Percentiles rank a stretch among this genome's conserved stretches.
Evolutionary conservation across 2,113 vertebrate species (phyloP).

Genomic region (Nansenia antarctica): DNA sequence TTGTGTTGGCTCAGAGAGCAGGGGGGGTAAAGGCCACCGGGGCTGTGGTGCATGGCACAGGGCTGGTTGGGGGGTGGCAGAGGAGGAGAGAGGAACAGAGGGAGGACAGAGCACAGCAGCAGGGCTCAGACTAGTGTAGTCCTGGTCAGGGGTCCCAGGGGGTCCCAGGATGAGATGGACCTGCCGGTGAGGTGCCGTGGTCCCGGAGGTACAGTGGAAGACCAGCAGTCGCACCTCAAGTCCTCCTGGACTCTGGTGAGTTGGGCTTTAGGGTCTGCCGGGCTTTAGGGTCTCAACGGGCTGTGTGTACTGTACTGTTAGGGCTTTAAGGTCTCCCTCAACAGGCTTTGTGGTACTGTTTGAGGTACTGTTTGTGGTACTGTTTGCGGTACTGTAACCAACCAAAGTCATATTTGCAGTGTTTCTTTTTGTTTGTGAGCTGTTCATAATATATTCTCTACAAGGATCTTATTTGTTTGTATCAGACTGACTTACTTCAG

Average conservation of each 20-base stretch:
- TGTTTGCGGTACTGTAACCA: too few relatives aligned
- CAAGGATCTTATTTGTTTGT: too few relatives aligned
- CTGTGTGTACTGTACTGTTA: too few relatives aligned
- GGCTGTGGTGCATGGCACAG: conserved; percentile 28
- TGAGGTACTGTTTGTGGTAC: too few relatives aligned
- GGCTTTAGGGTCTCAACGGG: too few relatives aligned
- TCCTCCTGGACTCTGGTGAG: conserved; percentile 67
- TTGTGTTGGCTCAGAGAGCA: neutral
- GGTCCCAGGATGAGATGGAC: conserved; percentile 32
- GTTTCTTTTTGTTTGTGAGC: too few relatives aligned
- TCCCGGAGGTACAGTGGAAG: neutral
- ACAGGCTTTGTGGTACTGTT: too few relatives aligned
- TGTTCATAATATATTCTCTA: too few relatives aligned
- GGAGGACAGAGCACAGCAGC: neutral
- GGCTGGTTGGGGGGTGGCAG: conserved; percentile 14
- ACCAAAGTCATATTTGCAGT: too few relatives aligned
- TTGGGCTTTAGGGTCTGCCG: too few relatives aligned
- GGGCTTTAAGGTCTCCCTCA: too few relatives aligned
- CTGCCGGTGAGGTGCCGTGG: conserved; percentile 17
- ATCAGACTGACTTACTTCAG: too few relatives aligned
- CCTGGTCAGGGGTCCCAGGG: neutral
- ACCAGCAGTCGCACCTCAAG: conserved; percentile 29
- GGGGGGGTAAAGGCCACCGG: conserved; percentile 10
- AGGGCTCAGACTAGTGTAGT: neutral
- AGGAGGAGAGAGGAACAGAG: conserved; percentile 5